These are phyloP conservation scores for Gerris buenoi DNA, from an alignment of 1,140 invertebrate species.

Conservation along the genomic window DNA sequence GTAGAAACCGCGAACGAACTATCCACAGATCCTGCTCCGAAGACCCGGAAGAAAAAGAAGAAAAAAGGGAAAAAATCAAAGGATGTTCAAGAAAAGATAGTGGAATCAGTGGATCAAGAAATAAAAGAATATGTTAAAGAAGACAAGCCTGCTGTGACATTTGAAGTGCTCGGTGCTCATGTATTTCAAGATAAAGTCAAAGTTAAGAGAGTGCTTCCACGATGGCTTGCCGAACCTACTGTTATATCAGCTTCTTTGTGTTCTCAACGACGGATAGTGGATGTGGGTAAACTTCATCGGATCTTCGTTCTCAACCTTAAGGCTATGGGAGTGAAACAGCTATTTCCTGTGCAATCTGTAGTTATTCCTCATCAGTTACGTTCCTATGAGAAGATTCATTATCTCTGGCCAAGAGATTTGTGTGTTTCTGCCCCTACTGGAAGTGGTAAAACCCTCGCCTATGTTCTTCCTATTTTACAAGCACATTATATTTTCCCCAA, in stretches of 20 bases:
- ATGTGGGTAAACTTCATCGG: constrained; percentile 26
- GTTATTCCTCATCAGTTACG: constrained; percentile 69
- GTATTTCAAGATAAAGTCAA: constrained; percentile 2
- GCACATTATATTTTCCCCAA: constrained; percentile 22
- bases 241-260: constrained; percentile 55
- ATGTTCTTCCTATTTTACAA: constrained; percentile 83
- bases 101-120: too few species aligned
- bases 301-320: constrained; percentile 47
- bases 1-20: not conserved
- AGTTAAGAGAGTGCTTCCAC: constrained; percentile 37
- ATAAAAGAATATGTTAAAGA: too few species aligned
- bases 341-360: constrained; percentile 70
- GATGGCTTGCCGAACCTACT: constrained; percentile 71
- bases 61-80: not conserved
- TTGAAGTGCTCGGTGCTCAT: not conserved
- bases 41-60: not conserved
- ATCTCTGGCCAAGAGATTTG: constrained; percentile 65
- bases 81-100: not conserved
- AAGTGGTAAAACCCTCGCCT: constrained; percentile 92
- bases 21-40: too few species aligned
- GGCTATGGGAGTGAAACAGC: constrained; percentile 53
- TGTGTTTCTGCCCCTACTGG: constrained; percentile 95
- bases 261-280: constrained; percentile 39
- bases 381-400: constrained; percentile 38
- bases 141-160: not conserved